Evolutionary conservation across 2,113 vertebrate genomes (phyloP), one percentile per base, ranked within the genome.

Genomic region (Seriola dumerili): DNA sequence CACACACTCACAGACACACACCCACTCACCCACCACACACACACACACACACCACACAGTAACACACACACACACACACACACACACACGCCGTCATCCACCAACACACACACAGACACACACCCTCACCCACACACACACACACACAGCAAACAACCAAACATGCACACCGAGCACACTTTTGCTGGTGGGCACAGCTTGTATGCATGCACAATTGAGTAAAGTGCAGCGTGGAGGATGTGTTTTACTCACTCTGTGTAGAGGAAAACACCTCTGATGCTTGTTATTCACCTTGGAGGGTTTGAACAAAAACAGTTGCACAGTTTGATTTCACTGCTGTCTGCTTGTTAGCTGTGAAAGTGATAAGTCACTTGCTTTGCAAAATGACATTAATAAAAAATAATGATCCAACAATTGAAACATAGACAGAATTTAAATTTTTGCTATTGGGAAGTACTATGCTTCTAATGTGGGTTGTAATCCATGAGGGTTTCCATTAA

Each of bases 261-360:
- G 66, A 89, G 87, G 87, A 91, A 91, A 89, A 89, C 86, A 89
- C 86, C 86, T 91, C 84, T 59, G 75, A 54, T 72, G 71, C 38
- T 84, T 88, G 80, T 86, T 88, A 36, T 88, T 84, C 83, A 69
- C 61, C 70, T 81, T 42, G 21, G 3, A 9, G 42, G 40, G 42
- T 79, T 80, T 66, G 17, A 85, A 75, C 36, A 17, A 85, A 88
- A 85, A 88, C 80, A 90, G 72, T 72, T 83, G 58, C 11, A 57
- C 29, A 32, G 34, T n/a, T 67, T 78, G 61, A 75, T 71, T 75
- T 75, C 38, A 76, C 16, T 11, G 38, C 75, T 32, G 42, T 61
- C 29, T 65, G 59, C 48, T 13, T 63, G 46, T 69, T 9, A 71
- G 78, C 46, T 17, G 1, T 63, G 13, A 50, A 44, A 8, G n/a